A percentile compares a stretch with the other conserved stretches of the same genome.
Evolutionary conservation across 2,797 vertebrate genomes (phyloP).

Genomic region (Microcaecilia unicolor): DNA sequence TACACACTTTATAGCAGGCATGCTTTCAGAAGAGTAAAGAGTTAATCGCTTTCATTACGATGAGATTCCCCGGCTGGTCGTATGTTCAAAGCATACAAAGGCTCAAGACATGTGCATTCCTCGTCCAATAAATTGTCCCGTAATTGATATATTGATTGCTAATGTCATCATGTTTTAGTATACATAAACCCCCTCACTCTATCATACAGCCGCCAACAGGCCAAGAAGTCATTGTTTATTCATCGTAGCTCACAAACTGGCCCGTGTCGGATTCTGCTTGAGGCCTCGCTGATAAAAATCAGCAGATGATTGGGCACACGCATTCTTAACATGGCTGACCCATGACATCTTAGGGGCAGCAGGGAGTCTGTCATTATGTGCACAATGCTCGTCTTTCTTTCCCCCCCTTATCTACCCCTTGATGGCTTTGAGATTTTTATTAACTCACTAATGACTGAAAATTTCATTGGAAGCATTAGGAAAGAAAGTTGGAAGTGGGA

Average conservation of each 20-base stretch:
- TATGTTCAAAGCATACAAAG: constrained; percentile 35
- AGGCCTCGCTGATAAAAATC: constrained; percentile 92
- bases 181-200: constrained; percentile 61
- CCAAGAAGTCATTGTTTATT: constrained; percentile 93
- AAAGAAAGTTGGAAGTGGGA: constrained; percentile 33
- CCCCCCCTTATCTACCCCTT: constrained; percentile 83
- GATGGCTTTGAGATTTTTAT: constrained; percentile 98
- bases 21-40: constrained; percentile 9
- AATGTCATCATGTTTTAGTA: constrained; percentile 90
- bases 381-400: constrained; percentile 93
- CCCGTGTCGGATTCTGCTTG: constrained; percentile 85
- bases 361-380: constrained; percentile 85
- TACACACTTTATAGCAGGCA: too few relatives aligned
- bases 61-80: constrained; percentile 1
- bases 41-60: constrained; percentile 28
- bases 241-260: constrained; percentile 84
- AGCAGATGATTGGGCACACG: constrained; percentile 94
- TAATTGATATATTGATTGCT: constrained; percentile 92
- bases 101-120: constrained; percentile 47
- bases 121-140: constrained; percentile 80
- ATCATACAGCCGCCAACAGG: constrained; percentile 73
- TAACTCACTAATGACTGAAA: constrained; percentile 96
- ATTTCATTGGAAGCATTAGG: constrained; percentile 73
- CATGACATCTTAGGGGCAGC: constrained; percentile 88
- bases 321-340: constrained; percentile 99